These are phyloP conservation scores for Brachystomella parvula DNA, from an alignment of 1,140 invertebrate genomes.

Conservation along the genomic window DNA sequence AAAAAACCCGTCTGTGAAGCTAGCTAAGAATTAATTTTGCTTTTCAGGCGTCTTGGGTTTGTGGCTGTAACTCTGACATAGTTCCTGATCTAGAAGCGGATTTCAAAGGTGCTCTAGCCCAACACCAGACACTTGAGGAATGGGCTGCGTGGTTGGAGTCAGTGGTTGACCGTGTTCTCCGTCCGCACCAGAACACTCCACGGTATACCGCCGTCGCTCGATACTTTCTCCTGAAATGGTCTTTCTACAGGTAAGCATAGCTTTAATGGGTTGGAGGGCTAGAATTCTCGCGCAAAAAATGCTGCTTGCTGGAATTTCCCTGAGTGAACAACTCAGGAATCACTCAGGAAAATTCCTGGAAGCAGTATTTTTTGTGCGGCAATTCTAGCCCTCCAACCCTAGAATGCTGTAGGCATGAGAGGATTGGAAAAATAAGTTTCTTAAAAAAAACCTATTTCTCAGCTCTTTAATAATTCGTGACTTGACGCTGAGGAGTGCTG, in stretches of 20 bases:
- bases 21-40: slow-evolving; percentile 17
- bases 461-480: slow-evolving; percentile 82
- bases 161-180: slow-evolving; percentile 61
- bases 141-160: slow-evolving; percentile 96
- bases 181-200: slow-evolving; percentile 74
- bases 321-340: too few species aligned
- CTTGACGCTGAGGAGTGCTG: slow-evolving; percentile 86
- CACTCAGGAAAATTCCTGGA: too few species aligned
- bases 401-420: too few species aligned
- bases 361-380: too few species aligned
- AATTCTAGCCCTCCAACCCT: too few species aligned
- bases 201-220: slow-evolving; percentile 80
- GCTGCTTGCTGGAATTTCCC: too few species aligned
- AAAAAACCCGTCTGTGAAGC: too few species aligned
- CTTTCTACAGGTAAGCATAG: slow-evolving; percentile 79
- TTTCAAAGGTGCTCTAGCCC: slow-evolving; percentile 86
- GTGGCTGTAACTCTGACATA: slow-evolving; percentile 80
- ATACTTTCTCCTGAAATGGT: slow-evolving; percentile 97
- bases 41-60: slow-evolving; percentile 97
- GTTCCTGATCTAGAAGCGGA: slow-evolving; percentile 83
- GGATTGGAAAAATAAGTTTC: neutral
- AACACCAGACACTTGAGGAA: slow-evolving; percentile 87
- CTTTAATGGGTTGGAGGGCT: too few species aligned
- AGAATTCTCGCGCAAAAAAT: too few species aligned
- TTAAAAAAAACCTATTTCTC: slow-evolving; percentile 10